Evolutionary conservation across 2,888 invertebrate species (phyloP), one percentile per base, ranked within the genome.

Genomic region (Elmis aenea): DNA sequence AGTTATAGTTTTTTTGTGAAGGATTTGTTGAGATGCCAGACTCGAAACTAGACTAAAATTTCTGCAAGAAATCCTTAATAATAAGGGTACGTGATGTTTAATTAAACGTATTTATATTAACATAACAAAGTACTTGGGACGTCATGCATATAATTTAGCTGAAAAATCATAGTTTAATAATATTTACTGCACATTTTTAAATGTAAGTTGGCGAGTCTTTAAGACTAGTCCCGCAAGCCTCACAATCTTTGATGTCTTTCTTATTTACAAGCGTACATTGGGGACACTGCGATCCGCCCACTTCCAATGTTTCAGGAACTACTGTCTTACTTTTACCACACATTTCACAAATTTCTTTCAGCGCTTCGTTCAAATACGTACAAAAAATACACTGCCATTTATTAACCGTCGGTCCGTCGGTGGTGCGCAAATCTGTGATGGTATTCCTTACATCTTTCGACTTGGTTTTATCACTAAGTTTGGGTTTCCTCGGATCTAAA

Each of bases 131-230:
- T n/a, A n/a, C n/a, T n/a, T n/a, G n/a, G n/a, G n/a, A n/a, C n/a
- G n/a, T n/a, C n/a, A n/a, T n/a, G n/a, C n/a, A n/a, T n/a, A n/a
- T n/a, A n/a, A n/a, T n/a, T n/a, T n/a, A n/a, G n/a, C n/a, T n/a
- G n/a, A n/a, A n/a, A n/a, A n/a, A n/a, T n/a, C n/a, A n/a, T n/a
- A n/a, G n/a, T n/a, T n/a, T n/a, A n/a, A n/a, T n/a, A n/a, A n/a
- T n/a, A n/a, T n/a, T n/a, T n/a, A n/a, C n/a, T n/a, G n/a, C n/a
- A n/a, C n/a, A 24, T 25, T 30, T 36, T 66, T 62, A 82, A 54
- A 85, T 85, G 56, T 86, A 86, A 27, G 85, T 86, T 20, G 85
- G 83, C 35, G 85, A 85, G 66, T 83, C 78, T 55, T 81, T 74
- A 24, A 86, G 68, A 56, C 77, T 79, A 4, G 74, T 70, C 11